Evolutionary conservation across 2,797 vertebrate species (phyloP).

Genomic region (Pangasius larnaudii): DNA sequence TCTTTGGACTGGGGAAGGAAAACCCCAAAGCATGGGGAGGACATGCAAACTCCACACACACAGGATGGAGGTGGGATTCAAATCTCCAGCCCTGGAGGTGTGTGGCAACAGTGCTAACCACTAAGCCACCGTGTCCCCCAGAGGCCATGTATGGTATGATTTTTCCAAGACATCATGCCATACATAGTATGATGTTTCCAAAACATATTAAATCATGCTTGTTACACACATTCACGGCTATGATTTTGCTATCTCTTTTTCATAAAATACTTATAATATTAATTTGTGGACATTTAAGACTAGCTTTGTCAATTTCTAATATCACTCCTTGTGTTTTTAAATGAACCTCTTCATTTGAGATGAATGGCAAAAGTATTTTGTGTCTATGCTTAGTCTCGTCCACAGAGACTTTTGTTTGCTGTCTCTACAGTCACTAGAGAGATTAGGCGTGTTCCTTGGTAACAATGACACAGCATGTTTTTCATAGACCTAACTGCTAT

Average conservation of each 20-base stretch:
- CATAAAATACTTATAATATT: not conserved
- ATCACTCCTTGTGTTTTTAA: not conserved
- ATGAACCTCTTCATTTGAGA: not conserved
- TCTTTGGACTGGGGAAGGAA: too few relatives aligned
- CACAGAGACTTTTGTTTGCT: not conserved
- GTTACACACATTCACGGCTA: not conserved
- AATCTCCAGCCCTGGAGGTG: too few relatives aligned
- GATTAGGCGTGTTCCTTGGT: not conserved
- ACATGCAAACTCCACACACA: too few relatives aligned
- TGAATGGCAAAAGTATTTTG: not conserved
- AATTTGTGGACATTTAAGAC: not conserved
- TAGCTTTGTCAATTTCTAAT: not conserved
- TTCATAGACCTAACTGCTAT: not conserved
- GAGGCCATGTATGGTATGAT: not conserved
- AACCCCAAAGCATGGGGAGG: too few relatives aligned
- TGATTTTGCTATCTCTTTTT: not conserved
- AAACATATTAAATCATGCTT: not conserved
- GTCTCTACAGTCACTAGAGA: not conserved
- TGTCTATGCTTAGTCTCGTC: conserved; percentile 7
- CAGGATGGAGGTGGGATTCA: too few relatives aligned
- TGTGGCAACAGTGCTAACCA: too few relatives aligned
- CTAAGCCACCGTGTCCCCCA: too few relatives aligned
- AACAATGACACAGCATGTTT: conserved; percentile 19
- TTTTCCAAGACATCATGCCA: not conserved
- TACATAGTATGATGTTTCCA: not conserved